phyloP scores from a whole-genome alignment of 2,888 invertebrate genomes.

The Papilio gigon region DNA sequence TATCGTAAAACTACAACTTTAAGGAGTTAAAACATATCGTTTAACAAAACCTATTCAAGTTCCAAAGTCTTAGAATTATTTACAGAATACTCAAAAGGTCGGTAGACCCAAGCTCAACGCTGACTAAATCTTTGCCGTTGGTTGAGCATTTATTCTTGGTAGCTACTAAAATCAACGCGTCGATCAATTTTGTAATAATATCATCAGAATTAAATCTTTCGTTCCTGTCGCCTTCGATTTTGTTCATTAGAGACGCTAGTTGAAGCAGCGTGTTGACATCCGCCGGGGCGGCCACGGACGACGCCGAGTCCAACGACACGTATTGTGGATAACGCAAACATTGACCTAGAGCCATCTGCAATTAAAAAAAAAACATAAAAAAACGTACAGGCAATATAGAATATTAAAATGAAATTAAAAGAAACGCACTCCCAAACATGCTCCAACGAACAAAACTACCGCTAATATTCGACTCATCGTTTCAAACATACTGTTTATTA shows the following conservation, averaged over 20 bases:
- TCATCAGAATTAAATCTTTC: slow-evolving; percentile 35
- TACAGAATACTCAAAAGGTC: slow-evolving; percentile 31
- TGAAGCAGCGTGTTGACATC: slow-evolving; percentile 39
- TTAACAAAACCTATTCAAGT: neutral
- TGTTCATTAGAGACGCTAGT: slow-evolving; percentile 38
- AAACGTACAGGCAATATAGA: neutral
- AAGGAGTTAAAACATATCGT: neutral
- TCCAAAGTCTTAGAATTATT: neutral
- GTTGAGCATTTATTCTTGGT: slow-evolving; percentile 28
- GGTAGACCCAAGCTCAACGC: slow-evolving; percentile 30
- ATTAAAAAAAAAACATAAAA: slow-evolving; percentile 17
- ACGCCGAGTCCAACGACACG: slow-evolving; percentile 30
- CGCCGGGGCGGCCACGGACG: slow-evolving; percentile 21
- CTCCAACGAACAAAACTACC: slow-evolving; percentile 32
- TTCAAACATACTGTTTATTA: slow-evolving; percentile 19
- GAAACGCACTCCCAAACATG: slow-evolving; percentile 31
- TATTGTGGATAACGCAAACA: slow-evolving; percentile 36
- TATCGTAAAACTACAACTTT: too few relatives aligned
- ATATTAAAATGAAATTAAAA: neutral
- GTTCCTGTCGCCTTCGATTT: slow-evolving; percentile 37
- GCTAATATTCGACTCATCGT: slow-evolving; percentile 38
- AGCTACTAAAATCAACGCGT: slow-evolving; percentile 39
- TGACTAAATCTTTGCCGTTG: slow-evolving; percentile 29
- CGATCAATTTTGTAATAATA: slow-evolving; percentile 40
- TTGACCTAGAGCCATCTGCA: slow-evolving; percentile 31